Evolutionary conservation across 2,888 invertebrate species (phyloP).

Genomic region (Sialis lutaria): DNA sequence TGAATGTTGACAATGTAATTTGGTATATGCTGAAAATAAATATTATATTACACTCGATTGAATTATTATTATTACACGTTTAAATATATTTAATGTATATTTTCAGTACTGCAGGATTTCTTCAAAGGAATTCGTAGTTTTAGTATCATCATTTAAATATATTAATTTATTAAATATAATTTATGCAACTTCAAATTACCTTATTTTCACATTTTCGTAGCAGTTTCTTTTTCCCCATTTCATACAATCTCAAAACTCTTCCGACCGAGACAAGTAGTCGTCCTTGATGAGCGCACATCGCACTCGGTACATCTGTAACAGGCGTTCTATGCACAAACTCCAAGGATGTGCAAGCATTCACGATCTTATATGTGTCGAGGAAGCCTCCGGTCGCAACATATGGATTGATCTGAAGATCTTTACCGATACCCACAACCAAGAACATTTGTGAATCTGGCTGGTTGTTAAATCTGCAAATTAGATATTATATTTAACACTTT

Average conservation of each 20-base stretch:
- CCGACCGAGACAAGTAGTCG: conserved; percentile 85
- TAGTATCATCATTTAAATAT: not conserved
- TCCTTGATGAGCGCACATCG: conserved; percentile 83
- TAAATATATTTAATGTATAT: not conserved
- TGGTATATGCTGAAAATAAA: conserved; percentile 64
- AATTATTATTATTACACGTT: not conserved
- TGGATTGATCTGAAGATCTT: conserved; percentile 79
- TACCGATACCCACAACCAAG: conserved; percentile 80
- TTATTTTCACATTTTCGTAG: conserved; percentile 96
- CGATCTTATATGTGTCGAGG: conserved; percentile 71
- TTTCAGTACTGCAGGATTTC: conserved; percentile 15
- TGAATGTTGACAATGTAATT: conserved; percentile 87
- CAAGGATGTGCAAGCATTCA: conserved; percentile 61
- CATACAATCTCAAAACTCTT: conserved; percentile 79
- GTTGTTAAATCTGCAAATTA: conserved; percentile 22
- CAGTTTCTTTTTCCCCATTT: conserved; percentile 91
- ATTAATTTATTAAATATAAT: not conserved
- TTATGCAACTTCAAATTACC: conserved; percentile 26
- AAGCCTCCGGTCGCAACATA: conserved; percentile 66
- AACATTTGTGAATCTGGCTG: conserved; percentile 28
- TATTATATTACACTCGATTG: conserved; percentile 6
- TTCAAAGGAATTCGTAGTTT: conserved; percentile 8
- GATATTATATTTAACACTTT: too few relatives aligned
- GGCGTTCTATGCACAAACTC: conserved; percentile 89
- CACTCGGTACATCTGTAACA: conserved; percentile 81